Base-by-base conservation (phyloP, 2,113 vertebrate species). In the Datnioides undecimradiatus region DNA sequence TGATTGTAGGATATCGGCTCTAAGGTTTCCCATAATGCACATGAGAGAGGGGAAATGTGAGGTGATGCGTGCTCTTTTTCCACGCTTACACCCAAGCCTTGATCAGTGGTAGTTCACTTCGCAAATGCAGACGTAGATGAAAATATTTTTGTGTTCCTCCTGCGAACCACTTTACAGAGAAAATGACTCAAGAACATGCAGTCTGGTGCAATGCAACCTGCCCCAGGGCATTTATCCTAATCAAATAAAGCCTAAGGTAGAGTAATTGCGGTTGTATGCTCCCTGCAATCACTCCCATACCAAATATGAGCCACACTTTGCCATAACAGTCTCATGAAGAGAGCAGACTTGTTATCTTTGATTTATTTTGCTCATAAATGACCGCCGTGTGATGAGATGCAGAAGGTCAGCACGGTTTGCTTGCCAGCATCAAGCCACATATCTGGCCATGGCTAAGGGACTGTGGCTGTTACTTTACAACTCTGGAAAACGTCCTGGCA, bases 401-500 rank as follows among this genome's bases (percentile, higher is more conserved):
- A 82, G 76, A 69, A 29, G 69, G 73, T 78, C 82, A 82, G 40
- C 33, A 65, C 4, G n/a, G 63, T 63, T 70, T 7, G 23, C 25
- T 49, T 62, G 36, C 68, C 45, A 74, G 52, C 9, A 0, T 68
- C 17, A 45, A 81, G 51, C 74, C 68, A 4, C 69, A 65, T 63
- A 54, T 78, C 52, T 79, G 64, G 73, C 82, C 71, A 59, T 59
- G 63, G 84, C 76, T 34, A 43, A 80, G 82, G n/a, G n/a, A n/a
- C 67, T 80, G 62, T 4, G 65, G 79, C 87, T 82, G 62, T 65
- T 86, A 69, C n/a, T 87, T 79, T 85, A 89, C 67, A 82, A 72
- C 72, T 33, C 67, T 87, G 79, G 66, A 90, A 91, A 90, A 79
- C 66, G 69, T 83, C 52, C n/a, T 68, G 71, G 74, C 64, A 77